These are phyloP conservation scores for Thalassoma bifasciatum DNA, from an alignment of 2,113 vertebrate species.

Conservation along the genomic window DNA sequence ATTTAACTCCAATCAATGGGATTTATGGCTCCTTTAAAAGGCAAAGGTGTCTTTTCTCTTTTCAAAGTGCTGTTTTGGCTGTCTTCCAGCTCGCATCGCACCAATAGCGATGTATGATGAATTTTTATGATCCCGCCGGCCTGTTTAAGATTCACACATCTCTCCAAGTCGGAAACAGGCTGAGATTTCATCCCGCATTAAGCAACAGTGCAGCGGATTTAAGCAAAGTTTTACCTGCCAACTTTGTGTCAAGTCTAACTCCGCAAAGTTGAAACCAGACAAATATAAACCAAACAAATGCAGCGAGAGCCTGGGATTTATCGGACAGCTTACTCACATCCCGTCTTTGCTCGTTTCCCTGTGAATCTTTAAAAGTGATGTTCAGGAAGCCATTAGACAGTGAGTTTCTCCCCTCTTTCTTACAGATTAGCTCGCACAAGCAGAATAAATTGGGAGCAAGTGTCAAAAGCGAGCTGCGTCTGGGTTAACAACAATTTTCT, in stretches of 20 bases:
- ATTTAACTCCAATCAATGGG: constrained; percentile 81
- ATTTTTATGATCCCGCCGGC: constrained; percentile 74
- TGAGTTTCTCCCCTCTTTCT: background rate
- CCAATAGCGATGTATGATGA: constrained; percentile 74
- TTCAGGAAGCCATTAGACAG: constrained; percentile 47
- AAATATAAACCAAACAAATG: constrained; percentile 62
- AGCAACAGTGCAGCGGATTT: constrained; percentile 51
- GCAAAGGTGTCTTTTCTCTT: constrained; percentile 81
- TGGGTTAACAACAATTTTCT: constrained; percentile 45
- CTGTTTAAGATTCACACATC: constrained; percentile 70
- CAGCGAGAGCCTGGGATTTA: constrained; percentile 25
- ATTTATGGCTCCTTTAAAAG: constrained; percentile 80
- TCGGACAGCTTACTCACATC: constrained; percentile 29
- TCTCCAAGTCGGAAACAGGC: constrained; percentile 55
- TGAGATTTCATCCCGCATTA: constrained; percentile 55
- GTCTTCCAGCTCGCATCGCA: constrained; percentile 68
- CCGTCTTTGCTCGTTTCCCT: constrained; percentile 3
- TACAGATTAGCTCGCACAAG: constrained; percentile 60
- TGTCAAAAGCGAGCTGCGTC: constrained; percentile 56
- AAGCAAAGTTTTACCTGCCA: constrained; percentile 53
- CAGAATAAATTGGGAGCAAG: constrained; percentile 63
- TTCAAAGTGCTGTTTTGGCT: constrained; percentile 82
- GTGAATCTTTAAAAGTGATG: constrained; percentile 15
- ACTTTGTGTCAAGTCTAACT: constrained; percentile 49
- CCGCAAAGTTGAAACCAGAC: constrained; percentile 50